Base-by-base conservation (phyloP, 1,140 invertebrate genomes). In the Papilio helenus region DNA sequence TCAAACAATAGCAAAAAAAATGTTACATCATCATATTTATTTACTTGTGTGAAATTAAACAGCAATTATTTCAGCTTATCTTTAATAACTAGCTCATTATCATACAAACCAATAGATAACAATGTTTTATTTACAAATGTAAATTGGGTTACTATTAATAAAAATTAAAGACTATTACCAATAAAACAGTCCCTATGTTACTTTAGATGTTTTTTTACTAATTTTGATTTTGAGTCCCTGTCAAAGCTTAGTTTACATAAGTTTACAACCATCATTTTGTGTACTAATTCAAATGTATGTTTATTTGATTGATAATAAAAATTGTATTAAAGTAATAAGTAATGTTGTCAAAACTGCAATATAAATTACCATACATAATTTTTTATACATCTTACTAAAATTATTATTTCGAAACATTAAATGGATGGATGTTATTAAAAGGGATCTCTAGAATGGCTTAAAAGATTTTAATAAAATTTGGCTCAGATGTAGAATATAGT, bases 41-140 rank as follows among this genome's bases (percentile, higher is more conserved):
- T 29, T 16, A 68, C 26, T 29, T 68, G 61, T 68, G 61, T 61
- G 61, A 18, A 34, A 12, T 68, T 72, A 77, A 44, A 49, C 12
- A 77, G 39, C n/a, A 20, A 84, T 83, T 73, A 79, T 46, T 12
- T 74, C 23, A 61, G 16, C 58, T 39, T 79, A 68, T 65, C 18
- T 44, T 58, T 26, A 10, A 61, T 68, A 68, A 79, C 23, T 51
- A 58, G 29, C 44, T 77, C 26, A 55, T 77, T 51, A 39, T 34
- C 9, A 34, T 77, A 39, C 12, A 42, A 20, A 44, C 58, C 49
- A 61, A 78, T 65, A 46, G 18, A 76, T 72, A 55, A 49, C 0
- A 77, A 26, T 49, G 74, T 68, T 68, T 68, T 68, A 68, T 68
- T 68, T 68, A 68, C 26, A 68, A 18, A 68, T 16, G 61, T 34